These are phyloP conservation scores for Merops nubicus DNA, from an alignment of 2,113 vertebrate genomes.

Conservation along the genomic window DNA sequence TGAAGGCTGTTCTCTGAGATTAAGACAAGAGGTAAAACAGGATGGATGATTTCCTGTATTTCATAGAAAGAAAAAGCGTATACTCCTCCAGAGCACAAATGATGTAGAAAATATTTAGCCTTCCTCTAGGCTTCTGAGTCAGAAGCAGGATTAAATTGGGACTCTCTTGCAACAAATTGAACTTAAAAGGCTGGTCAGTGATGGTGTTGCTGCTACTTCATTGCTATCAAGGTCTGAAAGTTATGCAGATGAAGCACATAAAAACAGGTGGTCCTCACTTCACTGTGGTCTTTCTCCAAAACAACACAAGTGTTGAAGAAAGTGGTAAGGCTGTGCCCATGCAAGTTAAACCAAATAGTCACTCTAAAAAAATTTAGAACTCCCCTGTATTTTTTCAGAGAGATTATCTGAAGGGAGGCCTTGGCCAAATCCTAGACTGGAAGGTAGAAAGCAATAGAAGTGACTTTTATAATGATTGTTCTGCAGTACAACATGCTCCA, in stretches of 20 bases:
- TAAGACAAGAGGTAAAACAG: neutral
- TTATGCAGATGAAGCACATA: neutral
- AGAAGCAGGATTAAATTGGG: neutral
- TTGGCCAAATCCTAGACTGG: neutral
- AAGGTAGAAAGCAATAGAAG: neutral
- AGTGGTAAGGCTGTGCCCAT: neutral
- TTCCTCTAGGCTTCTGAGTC: neutral
- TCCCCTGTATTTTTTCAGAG: neutral
- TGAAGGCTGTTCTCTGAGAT: neutral
- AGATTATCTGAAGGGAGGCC: neutral
- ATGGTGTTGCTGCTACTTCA: neutral
- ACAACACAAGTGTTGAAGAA: neutral
- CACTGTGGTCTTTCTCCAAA: too few relatives aligned
- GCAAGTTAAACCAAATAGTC: neutral
- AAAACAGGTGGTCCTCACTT: neutral
- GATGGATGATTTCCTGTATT: neutral
- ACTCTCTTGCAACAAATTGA: accelerated
- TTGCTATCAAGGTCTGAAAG: neutral
- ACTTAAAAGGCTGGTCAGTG: neutral
- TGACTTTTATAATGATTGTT: neutral
- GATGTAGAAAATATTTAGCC: accelerated
- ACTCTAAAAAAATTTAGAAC: neutral
- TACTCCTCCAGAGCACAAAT: neutral
- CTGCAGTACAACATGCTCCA: neutral
- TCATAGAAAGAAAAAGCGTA: accelerated